A percentile compares a stretch with the other conserved stretches of the same genome.
phyloP scores from a whole-genome alignment of 2,797 vertebrate genomes.

The Pachyuromys duprasi region DNA sequence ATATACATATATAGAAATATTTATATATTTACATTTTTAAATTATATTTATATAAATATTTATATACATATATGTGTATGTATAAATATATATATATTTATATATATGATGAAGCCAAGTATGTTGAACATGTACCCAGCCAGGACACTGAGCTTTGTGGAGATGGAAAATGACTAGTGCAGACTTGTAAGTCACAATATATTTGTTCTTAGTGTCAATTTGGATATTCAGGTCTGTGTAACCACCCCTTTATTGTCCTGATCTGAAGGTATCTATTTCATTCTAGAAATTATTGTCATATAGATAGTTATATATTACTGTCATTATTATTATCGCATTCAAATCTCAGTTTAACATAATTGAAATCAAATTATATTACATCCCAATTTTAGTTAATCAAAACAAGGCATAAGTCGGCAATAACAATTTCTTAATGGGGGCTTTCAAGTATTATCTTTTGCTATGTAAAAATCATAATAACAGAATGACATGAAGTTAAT shows the following conservation, averaged over 20 bases:
- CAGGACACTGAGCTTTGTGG: background rate
- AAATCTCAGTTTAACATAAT: slow-evolving; percentile 44
- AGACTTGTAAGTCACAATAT: background rate
- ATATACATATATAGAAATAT: too few species aligned
- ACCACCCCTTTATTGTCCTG: background rate
- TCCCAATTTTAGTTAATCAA: slow-evolving; percentile 55
- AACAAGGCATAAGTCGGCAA: slow-evolving; percentile 19
- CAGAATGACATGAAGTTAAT: background rate
- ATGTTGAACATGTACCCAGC: background rate
- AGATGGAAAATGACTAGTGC: background rate
- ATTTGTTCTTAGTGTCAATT: background rate
- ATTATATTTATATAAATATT: too few species aligned
- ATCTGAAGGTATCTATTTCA: slow-evolving; percentile 49
- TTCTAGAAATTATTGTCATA: slow-evolving; percentile 13
- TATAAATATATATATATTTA: too few species aligned
- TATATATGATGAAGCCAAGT: too few species aligned
- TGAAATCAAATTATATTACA: slow-evolving; percentile 49
- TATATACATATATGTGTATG: too few species aligned
- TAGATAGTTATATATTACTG: slow-evolving; percentile 11
- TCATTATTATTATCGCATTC: background rate
- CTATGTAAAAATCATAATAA: slow-evolving; percentile 20
- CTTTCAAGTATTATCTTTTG: slow-evolving; percentile 11
- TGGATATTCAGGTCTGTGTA: background rate
- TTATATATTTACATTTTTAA: too few species aligned
- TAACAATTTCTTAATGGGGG: slow-evolving; percentile 29